phyloP scores from a whole-genome alignment of 2,888 invertebrate genomes.

The Drosophila fulvimacula region DNA sequence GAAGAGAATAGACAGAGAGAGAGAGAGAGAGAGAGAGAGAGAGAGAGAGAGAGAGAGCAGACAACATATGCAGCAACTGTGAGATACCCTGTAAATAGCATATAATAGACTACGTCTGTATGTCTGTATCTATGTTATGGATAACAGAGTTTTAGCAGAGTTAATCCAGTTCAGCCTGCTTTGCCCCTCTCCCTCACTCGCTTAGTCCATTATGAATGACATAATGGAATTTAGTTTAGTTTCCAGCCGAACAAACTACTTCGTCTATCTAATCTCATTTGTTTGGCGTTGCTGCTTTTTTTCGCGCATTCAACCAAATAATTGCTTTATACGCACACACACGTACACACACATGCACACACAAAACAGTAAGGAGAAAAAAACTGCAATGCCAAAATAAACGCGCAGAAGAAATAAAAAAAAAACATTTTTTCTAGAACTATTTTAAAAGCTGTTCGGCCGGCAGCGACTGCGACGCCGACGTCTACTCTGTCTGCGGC shows the following conservation, averaged over 20 bases:
- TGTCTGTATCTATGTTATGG: neutral
- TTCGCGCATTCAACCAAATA: conserved; percentile 73
- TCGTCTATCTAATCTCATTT: conserved; percentile 69
- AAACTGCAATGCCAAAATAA: conserved; percentile 48
- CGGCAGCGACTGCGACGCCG: conserved; percentile 15
- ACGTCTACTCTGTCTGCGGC: conserved; percentile 19
- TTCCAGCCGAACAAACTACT: conserved; percentile 75
- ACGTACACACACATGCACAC: conserved; percentile 29
- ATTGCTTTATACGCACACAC: conserved; percentile 59
- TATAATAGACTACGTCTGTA: neutral
- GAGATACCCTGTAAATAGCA: conserved; percentile 28
- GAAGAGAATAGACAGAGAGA: too few relatives aligned
- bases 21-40: too few relatives aligned
- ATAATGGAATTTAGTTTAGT: conserved; percentile 43
- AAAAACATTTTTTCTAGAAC: conserved; percentile 73
- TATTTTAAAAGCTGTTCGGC: conserved; percentile 53
- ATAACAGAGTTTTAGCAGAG: too few relatives aligned
- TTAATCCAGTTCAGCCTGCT: too few relatives aligned
- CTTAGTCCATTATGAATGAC: neutral
- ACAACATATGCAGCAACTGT: conserved; percentile 6
- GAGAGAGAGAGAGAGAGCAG: conserved; percentile 15
- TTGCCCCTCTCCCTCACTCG: too few relatives aligned
- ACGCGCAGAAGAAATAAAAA: conserved; percentile 39
- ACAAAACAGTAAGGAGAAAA: conserved; percentile 31
- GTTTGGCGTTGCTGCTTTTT: conserved; percentile 36